These are phyloP conservation scores for Scrobipalpa atriplicella DNA, from an alignment of 2,888 invertebrate genomes.

Conservation along the genomic window DNA sequence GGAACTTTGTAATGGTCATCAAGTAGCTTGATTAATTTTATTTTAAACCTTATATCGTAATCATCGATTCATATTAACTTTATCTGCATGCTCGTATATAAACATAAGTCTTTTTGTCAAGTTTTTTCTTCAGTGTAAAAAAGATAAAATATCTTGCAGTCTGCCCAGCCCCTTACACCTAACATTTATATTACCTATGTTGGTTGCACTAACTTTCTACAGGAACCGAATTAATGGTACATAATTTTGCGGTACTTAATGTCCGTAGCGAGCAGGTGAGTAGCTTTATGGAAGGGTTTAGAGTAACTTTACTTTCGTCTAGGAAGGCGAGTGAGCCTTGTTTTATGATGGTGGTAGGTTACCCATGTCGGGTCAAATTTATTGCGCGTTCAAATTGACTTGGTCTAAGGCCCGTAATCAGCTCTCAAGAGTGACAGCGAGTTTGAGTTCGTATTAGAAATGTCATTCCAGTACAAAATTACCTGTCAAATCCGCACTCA, in stretches of 20 bases:
- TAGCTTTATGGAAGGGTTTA: slow-evolving; percentile 37
- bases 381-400: slow-evolving; percentile 19
- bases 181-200: slow-evolving; percentile 35
- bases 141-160: not conserved
- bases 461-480: no score
- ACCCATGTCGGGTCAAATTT: slow-evolving; percentile 20
- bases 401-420: no score
- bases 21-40: no score
- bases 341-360: slow-evolving; percentile 25
- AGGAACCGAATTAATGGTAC: slow-evolving; percentile 43
- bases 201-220: slow-evolving; percentile 41
- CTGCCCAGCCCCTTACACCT: not conserved
- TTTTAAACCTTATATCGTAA: no score
- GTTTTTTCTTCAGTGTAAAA: no score
- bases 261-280: slow-evolving; percentile 36
- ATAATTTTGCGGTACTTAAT: slow-evolving; percentile 44
- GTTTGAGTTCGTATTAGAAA: no score
- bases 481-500: no score
- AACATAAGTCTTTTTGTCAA: no score
- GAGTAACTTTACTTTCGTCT: slow-evolving; percentile 28
- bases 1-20: no score
- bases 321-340: slow-evolving; percentile 18
- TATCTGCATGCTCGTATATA: no score
- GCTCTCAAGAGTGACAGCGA: no score
- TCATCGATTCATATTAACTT: no score